Evolutionary conservation across 2,797 vertebrate species (phyloP), one percentile per base, ranked within the genome.

Genomic region (Hyperoplus lanceolatus): DNA sequence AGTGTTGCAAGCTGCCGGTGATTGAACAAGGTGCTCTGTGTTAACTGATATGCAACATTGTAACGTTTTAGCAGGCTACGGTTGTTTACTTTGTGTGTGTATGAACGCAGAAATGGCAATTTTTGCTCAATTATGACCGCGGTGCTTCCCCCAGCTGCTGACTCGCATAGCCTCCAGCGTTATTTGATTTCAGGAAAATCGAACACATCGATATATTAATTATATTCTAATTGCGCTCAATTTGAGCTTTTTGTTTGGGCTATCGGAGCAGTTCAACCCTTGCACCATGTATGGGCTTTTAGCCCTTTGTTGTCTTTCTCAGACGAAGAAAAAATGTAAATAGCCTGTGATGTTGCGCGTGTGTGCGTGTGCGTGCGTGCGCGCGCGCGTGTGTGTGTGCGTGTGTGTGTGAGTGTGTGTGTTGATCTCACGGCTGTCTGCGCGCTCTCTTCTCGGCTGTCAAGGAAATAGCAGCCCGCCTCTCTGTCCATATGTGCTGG

Each of bases 381-480:
- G 46, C 29, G 29, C 9, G 58, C 11, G 41, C 18, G 51, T 73
- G 73, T 45, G 21, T 66, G 46, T 39, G 29, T 12, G 58, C 11
- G 41, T 36, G 51, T 73, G 73, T 45, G 21, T 29, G 21, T 66
- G 46, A 29, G 29, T 12, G 58, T 14, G 41, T 36, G 51, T 73
- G 73, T 45, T 80, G 72, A 71, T 84, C 48, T 79, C 73, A 75
- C 65, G 84, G 70, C 55, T 63, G 78, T 82, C 76, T 90, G 87
- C 77, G 89, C 75, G 84, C 84, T 79, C 79, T 81, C 53, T 64
- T 53, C 51, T 73, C 74, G 80, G 77, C 92, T 93, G 89, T 92
- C 90, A 93, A 85, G 85, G 89, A 93, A 92, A 92, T 88, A 87
- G 78, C 89, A 89, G 84, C 77, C 83, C 82, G 70, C 82, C 77